These are phyloP conservation scores for Phorcus lineatus DNA, from an alignment of 2,888 invertebrate genomes.

Conservation along the genomic window DNA sequence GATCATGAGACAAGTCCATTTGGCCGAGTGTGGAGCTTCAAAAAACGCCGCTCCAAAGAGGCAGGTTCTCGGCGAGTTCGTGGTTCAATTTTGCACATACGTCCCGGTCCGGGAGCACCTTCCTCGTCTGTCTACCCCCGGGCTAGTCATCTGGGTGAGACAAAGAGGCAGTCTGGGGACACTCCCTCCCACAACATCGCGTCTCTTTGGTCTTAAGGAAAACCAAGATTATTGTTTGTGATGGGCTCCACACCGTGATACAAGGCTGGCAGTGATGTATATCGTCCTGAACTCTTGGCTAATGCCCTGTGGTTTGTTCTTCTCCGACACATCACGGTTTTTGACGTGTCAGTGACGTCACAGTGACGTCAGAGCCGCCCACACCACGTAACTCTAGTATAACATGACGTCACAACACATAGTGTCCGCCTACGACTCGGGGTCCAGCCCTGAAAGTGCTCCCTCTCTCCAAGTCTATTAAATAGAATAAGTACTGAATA, in stretches of 20 bases:
- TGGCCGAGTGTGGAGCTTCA: not conserved
- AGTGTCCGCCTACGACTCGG: not conserved
- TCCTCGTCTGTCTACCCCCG: not conserved
- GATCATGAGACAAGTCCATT: slow-evolving; percentile 18
- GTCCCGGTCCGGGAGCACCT: slow-evolving; percentile 15
- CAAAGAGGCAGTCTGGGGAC: no score
- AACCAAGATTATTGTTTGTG: no score
- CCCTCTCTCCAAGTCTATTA: slow-evolving; percentile 6
- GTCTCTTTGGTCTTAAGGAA: no score
- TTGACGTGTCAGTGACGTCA: no score
- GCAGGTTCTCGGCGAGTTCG: not conserved
- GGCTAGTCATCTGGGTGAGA: not conserved
- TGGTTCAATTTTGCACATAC: slow-evolving; percentile 25
- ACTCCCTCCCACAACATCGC: no score
- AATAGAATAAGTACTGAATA: slow-evolving; percentile 14
- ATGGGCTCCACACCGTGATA: no score
- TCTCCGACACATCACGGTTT: no score
- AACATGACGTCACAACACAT: slow-evolving; percentile 12
- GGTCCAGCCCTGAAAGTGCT: not conserved
- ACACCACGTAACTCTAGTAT: not conserved
- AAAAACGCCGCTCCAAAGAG: not conserved
- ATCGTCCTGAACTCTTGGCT: no score
- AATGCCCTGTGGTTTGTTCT: no score
- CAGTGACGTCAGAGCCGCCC: not conserved
- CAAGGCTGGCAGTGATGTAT: no score